phyloP scores from a whole-genome alignment of 2,888 invertebrate genomes.

The Pyrgus malvae region DNA sequence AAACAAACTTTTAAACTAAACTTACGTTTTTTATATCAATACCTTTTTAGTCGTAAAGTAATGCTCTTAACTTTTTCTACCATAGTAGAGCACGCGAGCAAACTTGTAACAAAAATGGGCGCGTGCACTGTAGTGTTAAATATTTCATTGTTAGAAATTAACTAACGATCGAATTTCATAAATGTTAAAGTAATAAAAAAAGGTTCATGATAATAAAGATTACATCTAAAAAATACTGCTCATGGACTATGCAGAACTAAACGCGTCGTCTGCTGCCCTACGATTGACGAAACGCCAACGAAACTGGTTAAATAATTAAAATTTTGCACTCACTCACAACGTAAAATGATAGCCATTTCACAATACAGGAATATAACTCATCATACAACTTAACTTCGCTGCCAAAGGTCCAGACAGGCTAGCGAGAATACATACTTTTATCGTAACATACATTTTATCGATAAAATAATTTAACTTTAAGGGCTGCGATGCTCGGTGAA shows the following conservation, averaged over 20 bases:
- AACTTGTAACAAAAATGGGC: no score
- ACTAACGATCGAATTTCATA: constrained; percentile 80
- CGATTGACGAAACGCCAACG: constrained; percentile 59
- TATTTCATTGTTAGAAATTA: constrained; percentile 81
- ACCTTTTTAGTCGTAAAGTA: no score
- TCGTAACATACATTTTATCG: constrained; percentile 12
- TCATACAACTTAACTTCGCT: constrained; percentile 34
- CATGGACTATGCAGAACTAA: constrained; percentile 76
- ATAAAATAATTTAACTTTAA: constrained; percentile 22
- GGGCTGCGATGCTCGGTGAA: constrained; percentile 13
- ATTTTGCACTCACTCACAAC: constrained; percentile 81
- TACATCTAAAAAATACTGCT: constrained; percentile 81
- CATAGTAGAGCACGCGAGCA: no score
- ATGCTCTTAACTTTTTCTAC: no score
- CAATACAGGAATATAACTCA: constrained; percentile 68
- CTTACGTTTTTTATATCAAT: no score
- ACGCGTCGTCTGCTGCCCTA: constrained; percentile 68
- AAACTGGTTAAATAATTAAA: constrained; percentile 66
- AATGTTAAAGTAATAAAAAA: constrained; percentile 74
- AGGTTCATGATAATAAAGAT: constrained; percentile 72
- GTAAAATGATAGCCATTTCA: constrained; percentile 79
- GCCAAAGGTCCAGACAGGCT: constrained; percentile 26
- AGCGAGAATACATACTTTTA: constrained; percentile 16
- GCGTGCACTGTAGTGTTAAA: no score
- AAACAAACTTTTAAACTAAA: no score